Evolutionary conservation across 1,140 invertebrate genomes (phyloP).

Genomic region (Diuraphis noxia): DNA sequence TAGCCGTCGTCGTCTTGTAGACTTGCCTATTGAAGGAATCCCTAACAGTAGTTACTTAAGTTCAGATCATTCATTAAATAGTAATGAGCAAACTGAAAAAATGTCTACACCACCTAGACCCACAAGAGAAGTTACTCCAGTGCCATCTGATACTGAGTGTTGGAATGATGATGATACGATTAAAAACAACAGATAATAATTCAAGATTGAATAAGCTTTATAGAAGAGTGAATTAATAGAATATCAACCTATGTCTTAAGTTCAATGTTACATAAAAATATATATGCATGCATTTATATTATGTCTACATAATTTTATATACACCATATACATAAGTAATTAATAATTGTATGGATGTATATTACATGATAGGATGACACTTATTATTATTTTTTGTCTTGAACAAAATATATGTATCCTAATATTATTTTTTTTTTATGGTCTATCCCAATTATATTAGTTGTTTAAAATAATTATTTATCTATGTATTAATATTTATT

Average conservation of each 20-base stretch:
- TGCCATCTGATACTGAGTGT: constrained; percentile 22
- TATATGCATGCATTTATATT: not conserved
- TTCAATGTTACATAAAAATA: not conserved
- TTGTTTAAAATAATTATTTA: not conserved
- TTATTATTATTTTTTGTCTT: not conserved
- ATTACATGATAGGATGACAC: too few relatives aligned
- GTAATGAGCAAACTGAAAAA: not conserved
- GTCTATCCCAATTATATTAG: not conserved
- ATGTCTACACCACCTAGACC: not conserved
- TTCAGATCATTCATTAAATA: not conserved
- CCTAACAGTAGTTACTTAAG: not conserved
- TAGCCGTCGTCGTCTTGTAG: not conserved
- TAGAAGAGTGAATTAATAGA: not conserved
- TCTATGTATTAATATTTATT: not conserved
- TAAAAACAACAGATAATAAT: not conserved
- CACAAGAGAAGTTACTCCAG: constrained; percentile 27
- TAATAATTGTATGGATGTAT: not conserved
- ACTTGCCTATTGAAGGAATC: not conserved
- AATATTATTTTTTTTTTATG: constrained; percentile 17
- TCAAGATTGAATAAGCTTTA: not conserved
- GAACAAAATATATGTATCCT: constrained; percentile 8
- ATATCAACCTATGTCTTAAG: not conserved
- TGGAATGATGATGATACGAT: not conserved
- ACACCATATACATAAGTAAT: not conserved
- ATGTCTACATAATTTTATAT: not conserved